Percentiles rank a stretch among this genome's conserved stretches.
Conservation (phyloP, 2,888 invertebrate species). For the Magallana nippona region DNA sequence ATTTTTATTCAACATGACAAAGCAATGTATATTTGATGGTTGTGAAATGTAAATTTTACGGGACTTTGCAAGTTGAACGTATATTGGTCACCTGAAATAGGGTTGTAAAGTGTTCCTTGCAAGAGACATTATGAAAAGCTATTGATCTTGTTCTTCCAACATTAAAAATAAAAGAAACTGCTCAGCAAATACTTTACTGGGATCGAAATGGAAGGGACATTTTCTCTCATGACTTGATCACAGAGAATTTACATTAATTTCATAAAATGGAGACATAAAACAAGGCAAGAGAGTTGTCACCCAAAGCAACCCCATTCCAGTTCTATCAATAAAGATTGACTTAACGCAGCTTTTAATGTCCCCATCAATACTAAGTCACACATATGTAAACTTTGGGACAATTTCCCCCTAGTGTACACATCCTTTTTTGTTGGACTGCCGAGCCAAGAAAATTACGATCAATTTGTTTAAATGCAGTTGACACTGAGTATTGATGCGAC, state of each 20-base stretch:
- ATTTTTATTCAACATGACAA: too few relatives aligned
- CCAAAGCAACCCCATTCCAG: slow-evolving; percentile 4
- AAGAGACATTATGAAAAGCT: slow-evolving; percentile 3
- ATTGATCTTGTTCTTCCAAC: not conserved
- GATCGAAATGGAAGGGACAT: slow-evolving; percentile 5
- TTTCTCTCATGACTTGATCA: slow-evolving; percentile 1
- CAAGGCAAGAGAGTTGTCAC: slow-evolving; percentile 9
- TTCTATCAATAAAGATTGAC: not conserved
- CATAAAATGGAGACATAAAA: slow-evolving; percentile 11
- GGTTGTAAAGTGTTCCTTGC: not conserved
- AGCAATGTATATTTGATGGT: too few relatives aligned
- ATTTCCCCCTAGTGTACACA: slow-evolving; percentile 27
- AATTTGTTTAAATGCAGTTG: slow-evolving; percentile 35
- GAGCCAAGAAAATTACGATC: slow-evolving; percentile 35
- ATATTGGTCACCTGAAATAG: not conserved
- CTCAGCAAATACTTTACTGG: not conserved
- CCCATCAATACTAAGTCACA: slow-evolving; percentile 32
- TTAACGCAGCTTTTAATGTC: slow-evolving; percentile 31
- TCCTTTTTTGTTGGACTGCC: slow-evolving; percentile 23
- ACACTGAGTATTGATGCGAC: slow-evolving; percentile 28
- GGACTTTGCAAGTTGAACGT: too few relatives aligned
- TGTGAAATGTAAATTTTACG: too few relatives aligned
- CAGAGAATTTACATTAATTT: slow-evolving; percentile 13
- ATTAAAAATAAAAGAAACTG: not conserved
- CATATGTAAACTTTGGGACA: slow-evolving; percentile 29